These are phyloP conservation scores for Amblyraja radiata DNA, from an alignment of 2,797 vertebrate genomes.

Conservation along the genomic window DNA sequence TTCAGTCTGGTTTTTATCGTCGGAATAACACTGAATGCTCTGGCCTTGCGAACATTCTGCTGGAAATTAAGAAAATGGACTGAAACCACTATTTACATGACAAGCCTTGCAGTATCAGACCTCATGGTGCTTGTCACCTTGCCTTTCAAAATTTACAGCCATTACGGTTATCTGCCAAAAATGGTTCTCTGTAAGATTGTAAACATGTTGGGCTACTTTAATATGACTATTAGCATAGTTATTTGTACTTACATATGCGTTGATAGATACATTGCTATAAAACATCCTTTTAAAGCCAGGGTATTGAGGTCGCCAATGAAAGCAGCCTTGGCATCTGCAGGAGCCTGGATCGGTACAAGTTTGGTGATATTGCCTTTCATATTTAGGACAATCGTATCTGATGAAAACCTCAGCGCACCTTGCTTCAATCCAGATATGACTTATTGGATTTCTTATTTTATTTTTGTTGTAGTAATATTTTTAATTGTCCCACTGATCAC, in stretches of 20 bases:
- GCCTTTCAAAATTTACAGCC: constrained; percentile 40
- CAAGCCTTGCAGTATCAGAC: constrained; percentile 43
- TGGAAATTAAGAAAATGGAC: constrained; percentile 46
- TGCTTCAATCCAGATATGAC: rapidly evolving
- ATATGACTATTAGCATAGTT: constrained; percentile 45
- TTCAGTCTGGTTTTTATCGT: constrained; percentile 40
- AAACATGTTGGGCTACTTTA: constrained; percentile 37
- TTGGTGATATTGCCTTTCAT: not conserved
- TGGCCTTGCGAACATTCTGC: constrained; percentile 48
- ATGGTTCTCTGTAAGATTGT: not conserved
- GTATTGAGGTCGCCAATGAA: constrained; percentile 53
- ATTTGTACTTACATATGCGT: constrained; percentile 18
- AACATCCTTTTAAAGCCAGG: constrained; percentile 48
- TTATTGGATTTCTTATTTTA: not conserved
- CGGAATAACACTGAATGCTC: constrained; percentile 40
- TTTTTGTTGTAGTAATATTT: not conserved
- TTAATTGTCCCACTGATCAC: constrained; percentile 46
- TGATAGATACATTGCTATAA: constrained; percentile 54
- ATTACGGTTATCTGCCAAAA: rapidly evolving
- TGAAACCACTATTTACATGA: constrained; percentile 47
- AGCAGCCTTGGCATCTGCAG: constrained; percentile 48
- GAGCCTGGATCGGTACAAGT: constrained; percentile 47
- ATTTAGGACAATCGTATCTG: rapidly evolving
- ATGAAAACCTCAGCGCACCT: not conserved
- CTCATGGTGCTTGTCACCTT: constrained; percentile 43